phyloP scores from a whole-genome alignment of 2,797 vertebrate species.

The Intellagama lesueurii region DNA sequence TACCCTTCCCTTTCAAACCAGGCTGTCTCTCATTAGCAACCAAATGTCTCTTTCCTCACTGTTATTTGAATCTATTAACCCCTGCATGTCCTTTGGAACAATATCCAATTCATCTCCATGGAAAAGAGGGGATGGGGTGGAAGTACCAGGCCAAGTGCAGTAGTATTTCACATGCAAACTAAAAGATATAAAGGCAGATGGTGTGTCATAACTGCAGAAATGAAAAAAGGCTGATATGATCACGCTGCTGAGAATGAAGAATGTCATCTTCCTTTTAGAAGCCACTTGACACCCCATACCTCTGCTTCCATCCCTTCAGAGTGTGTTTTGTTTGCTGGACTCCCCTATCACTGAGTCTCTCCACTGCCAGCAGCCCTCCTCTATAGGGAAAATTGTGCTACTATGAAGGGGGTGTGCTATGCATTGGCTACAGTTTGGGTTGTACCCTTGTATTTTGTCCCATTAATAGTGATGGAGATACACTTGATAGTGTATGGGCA shows the following conservation, averaged over 20 bases:
- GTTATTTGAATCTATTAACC: neutral
- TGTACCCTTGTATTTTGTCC: neutral
- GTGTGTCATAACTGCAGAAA: too few relatives aligned
- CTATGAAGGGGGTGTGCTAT: neutral
- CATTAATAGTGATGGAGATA: neutral
- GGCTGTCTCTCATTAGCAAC: neutral
- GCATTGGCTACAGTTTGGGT: neutral
- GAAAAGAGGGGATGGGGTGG: neutral
- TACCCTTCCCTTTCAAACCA: neutral
- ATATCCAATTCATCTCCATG: neutral
- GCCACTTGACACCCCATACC: too few relatives aligned
- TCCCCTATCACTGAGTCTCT: neutral
- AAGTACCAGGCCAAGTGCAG: neutral
- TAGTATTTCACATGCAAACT: neutral
- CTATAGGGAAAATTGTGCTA: neutral
- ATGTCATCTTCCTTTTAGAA: neutral
- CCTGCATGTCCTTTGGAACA: neutral
- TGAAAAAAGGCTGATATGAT: too few relatives aligned
- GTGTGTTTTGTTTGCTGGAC: too few relatives aligned
- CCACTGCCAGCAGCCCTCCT: neutral
- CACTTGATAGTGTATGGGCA: neutral
- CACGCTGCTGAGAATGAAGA: too few relatives aligned
- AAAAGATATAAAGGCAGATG: too few relatives aligned
- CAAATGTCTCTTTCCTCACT: fast-evolving
- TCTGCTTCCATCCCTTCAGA: too few relatives aligned